Evolutionary conservation across 2,888 invertebrate species (phyloP).

Genomic region (Chaitophorus viminalis): DNA sequence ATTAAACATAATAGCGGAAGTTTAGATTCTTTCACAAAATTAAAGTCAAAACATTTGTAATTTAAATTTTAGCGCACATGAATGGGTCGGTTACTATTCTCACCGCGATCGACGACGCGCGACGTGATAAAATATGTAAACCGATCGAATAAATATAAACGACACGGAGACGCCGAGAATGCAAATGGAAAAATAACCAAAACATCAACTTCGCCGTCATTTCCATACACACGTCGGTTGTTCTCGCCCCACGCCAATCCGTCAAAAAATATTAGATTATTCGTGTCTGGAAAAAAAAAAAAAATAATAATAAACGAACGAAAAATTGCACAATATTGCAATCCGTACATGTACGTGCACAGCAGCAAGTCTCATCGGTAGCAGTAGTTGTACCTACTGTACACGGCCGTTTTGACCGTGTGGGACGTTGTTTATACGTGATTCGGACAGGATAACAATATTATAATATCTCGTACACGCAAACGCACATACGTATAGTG

Average conservation of each 20-base stretch:
- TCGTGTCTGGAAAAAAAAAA: background rate
- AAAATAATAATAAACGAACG: too few species aligned
- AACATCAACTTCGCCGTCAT: background rate
- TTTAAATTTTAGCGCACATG: too few species aligned
- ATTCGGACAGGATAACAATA: constrained; percentile 26
- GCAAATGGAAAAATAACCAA: background rate
- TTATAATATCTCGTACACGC: background rate
- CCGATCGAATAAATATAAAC: background rate
- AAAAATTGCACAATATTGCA: background rate
- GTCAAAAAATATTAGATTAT: background rate
- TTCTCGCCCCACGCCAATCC: too few species aligned
- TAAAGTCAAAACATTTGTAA: too few species aligned
- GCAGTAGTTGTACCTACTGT: background rate
- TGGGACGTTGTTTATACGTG: constrained; percentile 35
- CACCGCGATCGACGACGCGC: too few species aligned
- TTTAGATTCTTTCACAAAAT: too few species aligned
- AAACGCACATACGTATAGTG: too few species aligned
- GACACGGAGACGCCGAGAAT: background rate
- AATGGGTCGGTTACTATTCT: too few species aligned
- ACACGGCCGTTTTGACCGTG: background rate
- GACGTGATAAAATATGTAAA: too few species aligned
- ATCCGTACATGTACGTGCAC: background rate
- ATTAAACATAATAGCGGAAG: too few species aligned
- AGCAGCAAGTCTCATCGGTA: background rate
- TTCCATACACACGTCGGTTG: background rate